Base-by-base conservation (phyloP, 2,797 vertebrate genomes). In the Phaenicophaeus curvirostris region DNA sequence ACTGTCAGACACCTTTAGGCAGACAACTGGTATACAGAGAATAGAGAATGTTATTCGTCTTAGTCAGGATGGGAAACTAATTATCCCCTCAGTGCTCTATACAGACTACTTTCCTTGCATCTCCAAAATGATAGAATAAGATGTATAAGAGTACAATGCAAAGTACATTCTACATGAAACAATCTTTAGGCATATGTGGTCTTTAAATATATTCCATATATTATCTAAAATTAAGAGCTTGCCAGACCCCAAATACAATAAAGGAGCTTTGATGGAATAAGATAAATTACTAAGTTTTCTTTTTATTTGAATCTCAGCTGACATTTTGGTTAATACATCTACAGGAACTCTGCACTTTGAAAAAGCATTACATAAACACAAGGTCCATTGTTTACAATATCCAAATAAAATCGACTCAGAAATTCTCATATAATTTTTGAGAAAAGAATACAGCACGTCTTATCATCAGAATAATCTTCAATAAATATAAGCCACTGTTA, bases 1-100 rank as follows among this genome's bases (percentile, higher is more conserved):
- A 85, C 41, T 81, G 25, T 75, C 89, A 95, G 59, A 67, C 61
- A 51, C 33, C 67, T 95, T 68, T 79, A 93, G 75, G 66, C 48
- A 96, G 84, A 80, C 78, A 83, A 18, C 35, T 59, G 82, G 27
- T 27, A 23, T 81, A 65, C 30, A 86, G 53, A 94, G 62, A 95
- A 89, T 95, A 97, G 20, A 84, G 17, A 90, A 81, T 91, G 44
- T 8, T 35, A 77, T 72, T 46, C 5, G 35, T 86, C n/a, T 66
- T 77, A 68, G 35, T 81, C 25, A 67, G 25, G 17, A 57, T 8
- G 12, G 16, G 53, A 82, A 90, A 82, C 23, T 74, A 84, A 86
- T 82, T 61, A 48, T 42, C 5, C 27, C 44, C 19, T 25, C 61
- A 86, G 28, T 4, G 3, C 30, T 58, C 62, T n/a, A 11, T 35